Percentiles rank a stretch among this genome's conserved stretches.
Evolutionary conservation across 2,113 vertebrate genomes (phyloP).

Genomic region (Polypterus senegalus): DNA sequence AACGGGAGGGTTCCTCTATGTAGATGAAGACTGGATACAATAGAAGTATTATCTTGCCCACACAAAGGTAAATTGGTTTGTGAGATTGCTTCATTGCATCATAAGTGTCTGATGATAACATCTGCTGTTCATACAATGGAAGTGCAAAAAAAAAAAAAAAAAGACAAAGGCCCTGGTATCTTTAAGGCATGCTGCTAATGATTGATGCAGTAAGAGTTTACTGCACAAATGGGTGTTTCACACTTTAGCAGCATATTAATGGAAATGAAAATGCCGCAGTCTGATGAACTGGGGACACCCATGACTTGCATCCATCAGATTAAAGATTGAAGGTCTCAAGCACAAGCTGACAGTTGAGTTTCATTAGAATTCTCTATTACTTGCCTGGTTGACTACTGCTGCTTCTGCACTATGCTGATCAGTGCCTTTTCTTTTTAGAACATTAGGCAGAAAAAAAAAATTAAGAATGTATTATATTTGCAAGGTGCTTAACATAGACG

Average conservation of each 20-base stretch:
- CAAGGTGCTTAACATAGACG: no score
- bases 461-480: no score
- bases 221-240: background rate
- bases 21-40: constrained; percentile 60
- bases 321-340: background rate
- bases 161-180: constrained; percentile 62
- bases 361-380: background rate
- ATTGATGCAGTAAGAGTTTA: constrained; percentile 28
- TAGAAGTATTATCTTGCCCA: constrained; percentile 58
- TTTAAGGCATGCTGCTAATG: constrained; percentile 56
- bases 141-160: constrained; percentile 34
- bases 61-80: constrained; percentile 38
- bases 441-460: no score
- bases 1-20: constrained; percentile 60
- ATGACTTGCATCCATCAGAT: background rate
- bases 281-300: background rate
- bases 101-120: constrained; percentile 56
- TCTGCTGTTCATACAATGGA: constrained; percentile 56
- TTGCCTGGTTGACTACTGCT: no score
- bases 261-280: background rate
- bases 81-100: constrained; percentile 26
- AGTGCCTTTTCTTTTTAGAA: no score
- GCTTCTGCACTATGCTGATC: no score
- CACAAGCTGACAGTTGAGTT: background rate
- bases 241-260: background rate